Evolutionary conservation across 2,888 invertebrate species (phyloP), one percentile per base, ranked within the genome.

Genomic region (Agriopis leucophaearia): DNA sequence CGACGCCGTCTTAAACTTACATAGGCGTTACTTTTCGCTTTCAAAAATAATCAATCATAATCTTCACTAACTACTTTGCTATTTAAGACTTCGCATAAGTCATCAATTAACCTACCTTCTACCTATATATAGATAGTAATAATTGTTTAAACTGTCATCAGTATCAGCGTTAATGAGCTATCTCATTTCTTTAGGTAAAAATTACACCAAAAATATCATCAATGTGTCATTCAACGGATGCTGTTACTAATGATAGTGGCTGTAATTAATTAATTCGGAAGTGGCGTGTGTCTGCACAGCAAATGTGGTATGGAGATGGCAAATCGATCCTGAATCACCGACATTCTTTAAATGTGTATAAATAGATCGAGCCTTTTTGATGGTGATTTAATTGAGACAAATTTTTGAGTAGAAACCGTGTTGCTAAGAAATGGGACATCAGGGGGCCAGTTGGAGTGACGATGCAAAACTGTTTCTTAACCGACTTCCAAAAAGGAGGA

Each of bases 161-260:
- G 12, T 54, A 8, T 6, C 54, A 40, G 9, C 15, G 54, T 16
- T 54, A 54, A 54, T 54, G 40, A 18, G 40, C 54, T 40, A 40
- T 40, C 40, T 38, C 54, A 40, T 54, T 54, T 54, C 54, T 54
- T 16, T 54, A 38, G 16, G 10, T 27, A 51, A 51, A n/a, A 51
- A 2, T n/a, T 13, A 13, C 35, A 51, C 27, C 18, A 50, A 62
- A 62, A 54, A 54, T 54, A 62, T 38, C 40, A 47, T 5, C 27
- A 36, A 65, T 62, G 48, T 71, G 66, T 75, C 73, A 75, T 47
- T 69, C 69, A 56, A 57, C 77, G 77, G 77, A 77, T 74, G 67
- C 63, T 70, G 66, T 58, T 64, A 60, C 66, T 68, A 69, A 75
- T 76, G 69, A 71, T 62, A 27, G 27, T 27, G 27, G 27, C 27